Evolutionary conservation across 2,888 invertebrate genomes (phyloP), one percentile per base, ranked within the genome.

Genomic region (Linyphia triangularis): DNA sequence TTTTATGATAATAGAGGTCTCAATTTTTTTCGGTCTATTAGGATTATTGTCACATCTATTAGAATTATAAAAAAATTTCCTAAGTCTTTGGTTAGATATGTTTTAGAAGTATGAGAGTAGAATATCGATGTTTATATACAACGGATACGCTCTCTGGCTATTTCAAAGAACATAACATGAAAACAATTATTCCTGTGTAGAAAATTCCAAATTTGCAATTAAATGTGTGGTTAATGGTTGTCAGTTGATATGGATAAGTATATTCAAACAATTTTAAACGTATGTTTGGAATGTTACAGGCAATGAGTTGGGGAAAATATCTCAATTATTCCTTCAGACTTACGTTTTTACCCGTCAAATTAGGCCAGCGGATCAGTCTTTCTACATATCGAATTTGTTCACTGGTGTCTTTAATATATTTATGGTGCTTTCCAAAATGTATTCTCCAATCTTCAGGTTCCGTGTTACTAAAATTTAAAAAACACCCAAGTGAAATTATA

Each of bases 401-500:
- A 13, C 33, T 51, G 3, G 51, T 2, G 22, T 81, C 81, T 13
- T 51, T 81, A 10, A 70, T 59, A 30, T 81, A 81, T 37, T 81
- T 81, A 22, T 81, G 69, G 28, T 81, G 81, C 10, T 81, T 81
- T 26, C 81, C 81, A 5, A 69, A 4, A 26, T 59, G 81, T 22
- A 81, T 59, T 9, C 69, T 69, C 81, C 81, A 81, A 19, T 81
- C 69, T 37, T 33, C n/a, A n/a, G 81, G 57, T 24, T 24, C 7
- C 9, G 81, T 30, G n/a, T 70, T 69, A 5, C 81, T 81, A 24
- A 1, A 40, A n/a, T 6, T 6, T 33, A 40, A 75, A 33, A 30
- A n/a, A n/a, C n/a, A n/a, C n/a, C n/a, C n/a, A n/a, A n/a, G n/a
- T n/a, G n/a, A n/a, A n/a, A n/a, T n/a, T n/a, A n/a, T n/a, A n/a